A percentile compares a stretch with the other conserved stretches of the same genome.
phyloP scores from a whole-genome alignment of 1,140 invertebrate genomes.

The Rhyacophila brunnea region DNA sequence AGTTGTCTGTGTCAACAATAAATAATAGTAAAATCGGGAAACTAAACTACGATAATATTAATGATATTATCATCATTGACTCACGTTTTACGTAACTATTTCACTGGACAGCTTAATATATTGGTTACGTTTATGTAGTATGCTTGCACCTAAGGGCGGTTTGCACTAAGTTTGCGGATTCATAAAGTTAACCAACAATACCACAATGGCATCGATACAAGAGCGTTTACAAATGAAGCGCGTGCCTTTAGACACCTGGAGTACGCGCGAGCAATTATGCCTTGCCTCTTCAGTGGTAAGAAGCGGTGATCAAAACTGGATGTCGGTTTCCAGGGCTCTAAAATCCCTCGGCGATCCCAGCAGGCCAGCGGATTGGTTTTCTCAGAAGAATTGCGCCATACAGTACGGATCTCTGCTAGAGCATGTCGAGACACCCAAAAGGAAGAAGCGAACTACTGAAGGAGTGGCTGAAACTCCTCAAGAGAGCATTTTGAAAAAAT shows the following conservation, averaged over 20 bases:
- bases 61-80: too few species aligned
- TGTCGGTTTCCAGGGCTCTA: constrained; percentile 78
- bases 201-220: constrained; percentile 56
- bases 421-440: constrained; percentile 81
- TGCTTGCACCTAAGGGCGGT: too few species aligned
- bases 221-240: constrained; percentile 67
- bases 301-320: constrained; percentile 94
- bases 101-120: too few species aligned
- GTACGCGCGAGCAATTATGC: constrained; percentile 77
- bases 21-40: too few species aligned
- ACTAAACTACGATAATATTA: too few species aligned
- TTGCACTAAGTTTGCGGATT: too few species aligned
- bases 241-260: constrained; percentile 78
- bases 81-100: too few species aligned
- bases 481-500: constrained; percentile 74
- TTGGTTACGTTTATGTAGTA: too few species aligned
- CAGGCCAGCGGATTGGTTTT: constrained; percentile 85
- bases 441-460: constrained; percentile 75
- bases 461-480: constrained; percentile 70
- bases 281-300: constrained; percentile 82
- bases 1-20: too few species aligned
- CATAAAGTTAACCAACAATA: too few species aligned
- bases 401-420: constrained; percentile 85
- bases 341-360: constrained; percentile 71
- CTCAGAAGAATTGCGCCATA: constrained; percentile 84